Percentiles rank a stretch among this genome's conserved stretches.
phyloP scores from a whole-genome alignment of 2,113 vertebrate genomes.

The Chlamydotis undulata region DNA sequence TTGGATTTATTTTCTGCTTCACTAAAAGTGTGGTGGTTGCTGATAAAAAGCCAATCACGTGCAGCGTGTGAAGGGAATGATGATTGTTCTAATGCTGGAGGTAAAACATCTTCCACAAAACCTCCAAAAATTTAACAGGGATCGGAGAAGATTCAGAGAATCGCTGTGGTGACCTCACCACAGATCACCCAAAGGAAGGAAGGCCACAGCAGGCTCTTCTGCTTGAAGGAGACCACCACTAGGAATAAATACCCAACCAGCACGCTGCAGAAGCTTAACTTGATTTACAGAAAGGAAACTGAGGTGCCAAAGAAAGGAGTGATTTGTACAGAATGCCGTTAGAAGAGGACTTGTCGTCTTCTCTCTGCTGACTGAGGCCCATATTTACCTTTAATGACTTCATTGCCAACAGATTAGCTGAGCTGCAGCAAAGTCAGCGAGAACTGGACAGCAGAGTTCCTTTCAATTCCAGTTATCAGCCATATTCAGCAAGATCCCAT shows the following conservation, averaged over 20 bases:
- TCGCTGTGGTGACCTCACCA: not conserved
- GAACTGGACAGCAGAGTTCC: not conserved
- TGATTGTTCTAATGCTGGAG: not conserved
- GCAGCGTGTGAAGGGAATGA: not conserved
- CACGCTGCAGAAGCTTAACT: not conserved
- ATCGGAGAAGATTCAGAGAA: not conserved
- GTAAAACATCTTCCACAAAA: not conserved
- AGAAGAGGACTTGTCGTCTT: not conserved
- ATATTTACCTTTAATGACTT: not conserved
- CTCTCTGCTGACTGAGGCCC: not conserved
- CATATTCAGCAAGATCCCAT: conserved; percentile 43
- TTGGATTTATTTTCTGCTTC: not conserved
- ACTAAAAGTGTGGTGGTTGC: not conserved
- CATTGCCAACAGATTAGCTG: not conserved
- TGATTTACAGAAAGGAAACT: not conserved
- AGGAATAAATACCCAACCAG: not conserved
- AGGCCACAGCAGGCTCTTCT: not conserved
- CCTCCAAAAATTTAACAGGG: not conserved
- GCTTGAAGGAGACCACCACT: too few relatives aligned
- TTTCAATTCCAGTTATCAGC: conserved; percentile 9
- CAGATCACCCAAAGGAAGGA: not conserved
- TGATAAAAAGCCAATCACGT: not conserved
- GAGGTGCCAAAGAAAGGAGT: not conserved
- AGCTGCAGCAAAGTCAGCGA: not conserved
- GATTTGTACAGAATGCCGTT: not conserved